Base-by-base conservation (phyloP, 2,113 vertebrate genomes). In the Gobius niger region DNA sequence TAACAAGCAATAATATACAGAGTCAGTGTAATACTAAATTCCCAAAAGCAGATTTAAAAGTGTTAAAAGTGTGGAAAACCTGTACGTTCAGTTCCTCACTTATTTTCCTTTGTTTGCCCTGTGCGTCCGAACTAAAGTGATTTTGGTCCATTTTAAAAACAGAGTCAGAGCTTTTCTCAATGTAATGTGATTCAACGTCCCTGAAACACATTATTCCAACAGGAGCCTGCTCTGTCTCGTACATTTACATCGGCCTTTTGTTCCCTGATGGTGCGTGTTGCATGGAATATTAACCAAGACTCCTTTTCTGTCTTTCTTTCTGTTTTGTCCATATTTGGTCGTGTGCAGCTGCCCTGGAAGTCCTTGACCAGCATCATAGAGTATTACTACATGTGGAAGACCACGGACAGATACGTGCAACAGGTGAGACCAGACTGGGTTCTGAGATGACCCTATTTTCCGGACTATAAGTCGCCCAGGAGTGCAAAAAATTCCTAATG, bases 361-460 rank as follows among this genome's bases (percentile, higher is more conserved):
- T 98, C 96, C 0, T 85, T 99, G 92, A 98, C 96, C 69, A 99
- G 97, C 91, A 98, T 99, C 94, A 95, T 98, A 88, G 96, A 99
- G 77, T 99, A 98, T 92, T 99, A 99, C 86, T 99, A 99, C 89
- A 99, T 98, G 97, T 99, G 97, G 97, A 98, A 99, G 90, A 99
- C 97, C 81, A 99, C 97, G 82, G 97, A 99, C 93, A 95, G 97
- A 98, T 99, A 99, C 0, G 96, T 99, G 49, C 96, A 99, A 80
- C 97, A 99, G 96, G 97, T 99, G 91, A 94, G 88, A 70, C 56
- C 24, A 34, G 24, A 34, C 5, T 34, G 24, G 24, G 24, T 4
- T 34, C 24, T 2, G 24, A 4, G 24, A 34, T 4, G n/a, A n/a
- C n/a, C n/a, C n/a, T n/a, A n/a, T n/a, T n/a, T n/a, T n/a, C n/a